Evolutionary conservation across 2,113 vertebrate genomes (phyloP).

Genomic region (Bubalus kerabau): DNA sequence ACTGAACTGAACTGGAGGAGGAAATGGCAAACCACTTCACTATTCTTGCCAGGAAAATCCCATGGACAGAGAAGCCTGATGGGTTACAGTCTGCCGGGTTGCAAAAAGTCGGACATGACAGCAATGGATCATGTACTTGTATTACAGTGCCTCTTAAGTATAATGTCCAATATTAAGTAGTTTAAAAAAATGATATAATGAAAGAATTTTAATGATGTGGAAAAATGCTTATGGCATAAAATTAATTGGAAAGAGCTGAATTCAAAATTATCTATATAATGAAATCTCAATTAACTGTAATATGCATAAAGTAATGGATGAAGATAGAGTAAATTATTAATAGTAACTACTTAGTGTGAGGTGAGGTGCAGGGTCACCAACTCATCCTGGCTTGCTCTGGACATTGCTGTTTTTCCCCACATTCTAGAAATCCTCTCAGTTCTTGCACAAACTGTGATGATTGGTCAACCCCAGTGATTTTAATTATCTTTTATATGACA

Average conservation of each 20-base stretch:
- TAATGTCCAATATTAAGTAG: neutral
- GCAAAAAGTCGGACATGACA: fast-evolving
- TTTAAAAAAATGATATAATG: neutral
- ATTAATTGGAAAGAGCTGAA: slow-evolving; percentile 32
- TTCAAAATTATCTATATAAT: slow-evolving; percentile 22
- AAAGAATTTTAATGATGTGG: slow-evolving; percentile 14
- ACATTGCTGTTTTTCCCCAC: neutral
- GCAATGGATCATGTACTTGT: neutral
- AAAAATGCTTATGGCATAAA: slow-evolving; percentile 6
- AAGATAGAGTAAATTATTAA: neutral
- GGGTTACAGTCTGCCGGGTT: fast-evolving
- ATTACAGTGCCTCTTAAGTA: neutral
- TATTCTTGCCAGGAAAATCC: neutral
- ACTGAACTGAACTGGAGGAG: neutral
- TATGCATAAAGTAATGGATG: neutral
- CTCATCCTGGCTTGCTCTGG: neutral
- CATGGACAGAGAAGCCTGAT: neutral
- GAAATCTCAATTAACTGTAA: neutral
- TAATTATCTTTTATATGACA: neutral
- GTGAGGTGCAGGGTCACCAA: neutral
- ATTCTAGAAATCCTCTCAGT: neutral
- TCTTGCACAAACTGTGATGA: neutral
- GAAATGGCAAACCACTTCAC: neutral
- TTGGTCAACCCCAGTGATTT: neutral
- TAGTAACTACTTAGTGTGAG: neutral